Percentiles rank a stretch among this genome's conserved stretches.
Conservation (phyloP, 30 jellyfish, hydroid and myxozoan species). For the Hydractinia echinata region DNA sequence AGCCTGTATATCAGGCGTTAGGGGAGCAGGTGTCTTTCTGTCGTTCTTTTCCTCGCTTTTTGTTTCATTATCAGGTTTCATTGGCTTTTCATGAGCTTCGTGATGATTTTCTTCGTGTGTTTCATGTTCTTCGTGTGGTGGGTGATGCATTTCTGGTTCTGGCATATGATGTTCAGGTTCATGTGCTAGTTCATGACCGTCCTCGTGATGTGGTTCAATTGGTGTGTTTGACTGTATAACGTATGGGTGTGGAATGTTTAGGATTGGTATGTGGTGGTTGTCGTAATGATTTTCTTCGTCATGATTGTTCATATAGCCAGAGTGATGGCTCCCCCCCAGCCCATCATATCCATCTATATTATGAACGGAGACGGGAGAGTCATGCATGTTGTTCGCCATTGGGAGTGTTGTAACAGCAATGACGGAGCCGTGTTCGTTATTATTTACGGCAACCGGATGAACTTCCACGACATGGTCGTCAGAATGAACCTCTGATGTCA, state of each 20-base stretch:
- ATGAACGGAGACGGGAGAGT: constrained; percentile 4
- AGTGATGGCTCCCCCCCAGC: not conserved
- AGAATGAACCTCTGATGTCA: not conserved
- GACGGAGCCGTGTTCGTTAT: not conserved
- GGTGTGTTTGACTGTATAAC: constrained; percentile 4
- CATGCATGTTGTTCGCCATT: not conserved
- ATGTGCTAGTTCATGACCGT: not conserved
- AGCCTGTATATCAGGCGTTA: not conserved
- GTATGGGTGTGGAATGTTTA: constrained; percentile 23
- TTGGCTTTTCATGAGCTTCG: not conserved
- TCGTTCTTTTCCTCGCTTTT: not conserved
- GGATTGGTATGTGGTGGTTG: constrained; percentile 8
- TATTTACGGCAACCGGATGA: not conserved
- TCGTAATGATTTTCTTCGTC: not conserved
- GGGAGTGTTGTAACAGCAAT: not conserved
- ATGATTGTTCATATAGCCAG: not conserved
- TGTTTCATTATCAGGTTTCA: not conserved
- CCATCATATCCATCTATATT: constrained; percentile 6
- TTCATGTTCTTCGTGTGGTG: not conserved
- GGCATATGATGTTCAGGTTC: not conserved
- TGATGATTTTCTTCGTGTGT: not conserved
- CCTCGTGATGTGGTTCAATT: constrained; percentile 14
- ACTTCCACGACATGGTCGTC: not conserved
- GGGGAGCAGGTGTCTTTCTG: constrained; percentile 12
- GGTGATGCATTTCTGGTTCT: not conserved